A percentile compares a stretch with the other conserved stretches of the same genome.
Evolutionary conservation across 2,888 invertebrate species (phyloP).

Genomic region (Arrhopalites spinosus): DNA sequence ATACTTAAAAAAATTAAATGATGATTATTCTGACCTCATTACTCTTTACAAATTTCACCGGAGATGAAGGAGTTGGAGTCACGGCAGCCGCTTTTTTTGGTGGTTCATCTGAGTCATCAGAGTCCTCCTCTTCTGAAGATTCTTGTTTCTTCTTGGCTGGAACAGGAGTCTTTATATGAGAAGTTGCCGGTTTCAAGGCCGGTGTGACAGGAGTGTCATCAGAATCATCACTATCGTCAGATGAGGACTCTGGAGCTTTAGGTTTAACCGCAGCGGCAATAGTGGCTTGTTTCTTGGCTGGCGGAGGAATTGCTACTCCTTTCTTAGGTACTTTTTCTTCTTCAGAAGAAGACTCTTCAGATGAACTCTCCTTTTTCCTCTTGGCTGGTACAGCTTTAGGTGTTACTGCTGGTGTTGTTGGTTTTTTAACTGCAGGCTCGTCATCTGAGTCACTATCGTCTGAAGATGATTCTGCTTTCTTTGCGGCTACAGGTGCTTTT

Average conservation of each 20-base stretch:
- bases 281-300: slow-evolving; percentile 50
- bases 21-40: slow-evolving; percentile 18
- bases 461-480: slow-evolving; percentile 43
- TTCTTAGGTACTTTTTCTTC: slow-evolving; percentile 57
- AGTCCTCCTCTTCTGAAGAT: slow-evolving; percentile 43
- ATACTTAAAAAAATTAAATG: background rate
- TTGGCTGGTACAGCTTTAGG: slow-evolving; percentile 38
- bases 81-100: slow-evolving; percentile 46
- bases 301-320: slow-evolving; percentile 47
- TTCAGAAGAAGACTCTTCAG: slow-evolving; percentile 58
- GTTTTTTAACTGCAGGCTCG: slow-evolving; percentile 23
- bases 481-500: slow-evolving; percentile 41
- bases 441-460: slow-evolving; percentile 46
- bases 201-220: slow-evolving; percentile 41
- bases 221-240: slow-evolving; percentile 33
- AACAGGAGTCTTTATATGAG: slow-evolving; percentile 27
- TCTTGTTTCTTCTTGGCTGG: slow-evolving; percentile 47
- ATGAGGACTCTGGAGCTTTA: slow-evolving; percentile 40
- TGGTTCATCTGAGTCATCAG: slow-evolving; percentile 56
- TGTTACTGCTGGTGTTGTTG: slow-evolving; percentile 37
- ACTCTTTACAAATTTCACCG: slow-evolving; percentile 20
- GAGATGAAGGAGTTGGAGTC: slow-evolving; percentile 61
- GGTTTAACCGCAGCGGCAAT: slow-evolving; percentile 52
- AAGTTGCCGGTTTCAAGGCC: slow-evolving; percentile 22
- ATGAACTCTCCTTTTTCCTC: slow-evolving; percentile 56